Evolutionary conservation across 2,888 invertebrate genomes (phyloP).

Genomic region (Leptura quadrifasciata): DNA sequence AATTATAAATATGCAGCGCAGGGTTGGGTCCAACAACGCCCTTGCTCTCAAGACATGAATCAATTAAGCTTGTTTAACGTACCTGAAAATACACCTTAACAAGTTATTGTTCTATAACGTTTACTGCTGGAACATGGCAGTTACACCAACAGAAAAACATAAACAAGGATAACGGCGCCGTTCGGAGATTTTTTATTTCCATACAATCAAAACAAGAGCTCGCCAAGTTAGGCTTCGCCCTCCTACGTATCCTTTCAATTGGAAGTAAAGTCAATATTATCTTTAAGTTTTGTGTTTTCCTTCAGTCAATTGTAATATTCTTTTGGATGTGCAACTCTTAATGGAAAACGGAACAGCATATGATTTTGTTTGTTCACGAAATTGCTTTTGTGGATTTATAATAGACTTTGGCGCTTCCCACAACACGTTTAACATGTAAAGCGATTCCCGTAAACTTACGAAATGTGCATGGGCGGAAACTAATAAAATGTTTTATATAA

Average conservation of each 20-base stretch:
- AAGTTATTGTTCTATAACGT: constrained; percentile 32
- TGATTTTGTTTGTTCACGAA: constrained; percentile 40
- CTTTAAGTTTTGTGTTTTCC: constrained; percentile 36
- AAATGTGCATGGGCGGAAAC: constrained; percentile 1
- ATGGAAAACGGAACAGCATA: constrained; percentile 16
- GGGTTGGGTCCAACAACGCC: constrained; percentile 35
- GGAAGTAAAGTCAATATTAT: constrained; percentile 42
- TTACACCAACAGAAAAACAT: constrained; percentile 28
- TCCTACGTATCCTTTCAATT: constrained; percentile 4
- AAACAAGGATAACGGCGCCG: constrained; percentile 36
- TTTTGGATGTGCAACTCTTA: constrained; percentile 22
- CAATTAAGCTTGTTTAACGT: constrained; percentile 35
- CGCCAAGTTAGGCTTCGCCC: constrained; percentile 3
- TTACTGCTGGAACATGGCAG: constrained; percentile 29
- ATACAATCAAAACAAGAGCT: constrained; percentile 26
- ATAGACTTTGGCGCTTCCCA: constrained; percentile 36
- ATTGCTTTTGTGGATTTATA: constrained; percentile 41
- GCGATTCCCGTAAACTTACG: neutral
- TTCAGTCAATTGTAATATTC: constrained; percentile 24
- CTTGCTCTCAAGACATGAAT: constrained; percentile 25
- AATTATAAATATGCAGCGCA: constrained; percentile 36
- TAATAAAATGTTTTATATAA: neutral
- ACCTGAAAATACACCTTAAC: constrained; percentile 31
- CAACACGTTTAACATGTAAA: constrained; percentile 22
- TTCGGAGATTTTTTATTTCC: constrained; percentile 18